Conservation (phyloP, 2,888 invertebrate genomes). For the Amiota minor region DNA sequence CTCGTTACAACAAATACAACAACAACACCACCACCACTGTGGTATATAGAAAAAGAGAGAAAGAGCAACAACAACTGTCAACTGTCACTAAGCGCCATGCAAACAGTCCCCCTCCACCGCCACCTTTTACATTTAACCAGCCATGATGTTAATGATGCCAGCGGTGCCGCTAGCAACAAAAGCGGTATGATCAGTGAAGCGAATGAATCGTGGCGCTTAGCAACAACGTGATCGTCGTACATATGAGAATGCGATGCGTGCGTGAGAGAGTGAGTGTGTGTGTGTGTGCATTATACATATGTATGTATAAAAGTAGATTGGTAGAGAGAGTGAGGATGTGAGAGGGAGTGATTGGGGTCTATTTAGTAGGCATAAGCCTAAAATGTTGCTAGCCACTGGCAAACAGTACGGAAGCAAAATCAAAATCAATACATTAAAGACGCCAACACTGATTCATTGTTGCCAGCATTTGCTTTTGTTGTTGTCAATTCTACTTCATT, state of each 20-base stretch:
- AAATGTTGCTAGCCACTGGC: neutral
- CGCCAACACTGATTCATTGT: slow-evolving; percentile 13
- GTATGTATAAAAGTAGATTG: neutral
- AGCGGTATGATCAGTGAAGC: slow-evolving; percentile 24
- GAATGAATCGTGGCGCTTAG: slow-evolving; percentile 24
- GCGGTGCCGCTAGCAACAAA: slow-evolving; percentile 1
- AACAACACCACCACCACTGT: no score
- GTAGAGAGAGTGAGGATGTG: neutral
- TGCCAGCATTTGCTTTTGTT: neutral
- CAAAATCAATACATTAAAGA: slow-evolving; percentile 2
- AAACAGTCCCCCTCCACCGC: slow-evolving; percentile 1
- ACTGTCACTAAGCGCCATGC: slow-evolving; percentile 27
- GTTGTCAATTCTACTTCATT: slow-evolving; percentile 22
- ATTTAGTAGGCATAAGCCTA: neutral
- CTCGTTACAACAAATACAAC: slow-evolving; percentile 1
- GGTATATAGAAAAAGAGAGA: neutral
- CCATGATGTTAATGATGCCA: neutral
- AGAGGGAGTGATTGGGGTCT: neutral
- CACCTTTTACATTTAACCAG: neutral
- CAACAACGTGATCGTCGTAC: slow-evolving; percentile 1
- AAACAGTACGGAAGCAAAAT: neutral
- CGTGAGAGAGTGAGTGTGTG: neutral
- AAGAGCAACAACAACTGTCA: neutral
- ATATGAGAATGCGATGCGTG: neutral
- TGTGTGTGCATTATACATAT: neutral